A percentile compares a stretch with the other conserved stretches of the same genome.
Evolutionary conservation across 2,797 vertebrate species (phyloP).

Genomic region (Melanotaenia parkinsoni): DNA sequence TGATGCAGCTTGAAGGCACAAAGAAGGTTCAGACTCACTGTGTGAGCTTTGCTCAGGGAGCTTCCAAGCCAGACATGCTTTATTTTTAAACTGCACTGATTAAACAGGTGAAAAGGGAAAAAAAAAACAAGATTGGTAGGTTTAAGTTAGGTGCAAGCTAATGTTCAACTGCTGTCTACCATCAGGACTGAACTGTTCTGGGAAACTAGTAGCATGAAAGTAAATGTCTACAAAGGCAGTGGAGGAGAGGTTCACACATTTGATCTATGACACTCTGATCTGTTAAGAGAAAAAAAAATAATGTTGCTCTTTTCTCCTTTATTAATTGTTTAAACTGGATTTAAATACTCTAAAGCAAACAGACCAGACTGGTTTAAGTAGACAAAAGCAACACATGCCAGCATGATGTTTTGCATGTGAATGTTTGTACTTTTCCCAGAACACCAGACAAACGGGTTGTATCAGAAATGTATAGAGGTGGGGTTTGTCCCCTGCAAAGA

Average conservation of each 20-base stretch:
- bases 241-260: constrained; percentile 1
- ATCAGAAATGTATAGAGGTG: constrained; percentile 40
- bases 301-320: background rate
- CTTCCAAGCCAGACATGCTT: constrained; percentile 17
- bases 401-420: constrained; percentile 5
- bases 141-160: constrained; percentile 49
- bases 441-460: constrained; percentile 65
- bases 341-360: background rate
- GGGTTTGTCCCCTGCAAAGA: constrained; percentile 35
- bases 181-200: constrained; percentile 36
- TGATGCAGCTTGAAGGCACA: constrained; percentile 62
- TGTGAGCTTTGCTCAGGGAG: constrained; percentile 51
- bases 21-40: constrained; percentile 52
- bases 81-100: constrained; percentile 32
- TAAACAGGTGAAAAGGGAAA: constrained; percentile 47
- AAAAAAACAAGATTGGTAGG: constrained; percentile 26
- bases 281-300: background rate
- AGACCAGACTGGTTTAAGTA: background rate
- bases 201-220: constrained; percentile 3
- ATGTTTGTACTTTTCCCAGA: constrained; percentile 33
- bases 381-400: constrained; percentile 3
- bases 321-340: background rate
- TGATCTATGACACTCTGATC: constrained; percentile 3
- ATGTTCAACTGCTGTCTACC: constrained; percentile 54
- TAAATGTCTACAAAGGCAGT: constrained; percentile 7